Evolutionary conservation across 2,113 vertebrate species (phyloP), one percentile per base, ranked within the genome.

Genomic region (Reinhardtius hippoglossoides): DNA sequence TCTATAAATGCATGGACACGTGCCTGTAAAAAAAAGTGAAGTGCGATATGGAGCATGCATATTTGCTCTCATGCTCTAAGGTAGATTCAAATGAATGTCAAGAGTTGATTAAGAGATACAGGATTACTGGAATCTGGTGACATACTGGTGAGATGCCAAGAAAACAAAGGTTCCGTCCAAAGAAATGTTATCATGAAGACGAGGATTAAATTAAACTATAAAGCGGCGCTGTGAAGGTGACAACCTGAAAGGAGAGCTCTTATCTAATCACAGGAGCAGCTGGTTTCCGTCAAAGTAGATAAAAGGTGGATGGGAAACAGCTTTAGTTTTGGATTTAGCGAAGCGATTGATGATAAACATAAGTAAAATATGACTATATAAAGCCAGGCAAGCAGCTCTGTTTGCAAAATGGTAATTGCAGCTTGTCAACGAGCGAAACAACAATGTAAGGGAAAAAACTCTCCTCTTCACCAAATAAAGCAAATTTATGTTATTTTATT

Each of bases 251-350:
- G 70, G 65, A 35, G 14, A 82, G 78, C 59, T 63, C 78, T 80
- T 85, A 81, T 85, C 82, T 87, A 71, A 87, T 85, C 77, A 3
- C n/a, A 12, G 65, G 14, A 50, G 14, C 46, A 18, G 46, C 4
- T 18, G 35, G 40, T 76, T 83, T 37, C 54, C 0, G 50, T 79
- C 78, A 69, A 31, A 61, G 63, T 0, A 6, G 42, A 78, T 83
- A 37, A 82, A 72, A 66, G 64, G 55, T 50, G 46, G 16, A 8
- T 1, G 55, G 65, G 52, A 79, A 75, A 76, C 42, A 1, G 66
- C 62, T 73, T 65, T 35, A 56, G 48, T 63, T 85, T 79, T 74
- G 70, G 9, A 85, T 74, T 85, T 56, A 26, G 71, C 67, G 42
- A n/a, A 48, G 46, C 4, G 9, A 40, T 27, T 40, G 37, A 13